Conservation (phyloP, 2,797 vertebrate species). For the Enteromius radiatus region DNA sequence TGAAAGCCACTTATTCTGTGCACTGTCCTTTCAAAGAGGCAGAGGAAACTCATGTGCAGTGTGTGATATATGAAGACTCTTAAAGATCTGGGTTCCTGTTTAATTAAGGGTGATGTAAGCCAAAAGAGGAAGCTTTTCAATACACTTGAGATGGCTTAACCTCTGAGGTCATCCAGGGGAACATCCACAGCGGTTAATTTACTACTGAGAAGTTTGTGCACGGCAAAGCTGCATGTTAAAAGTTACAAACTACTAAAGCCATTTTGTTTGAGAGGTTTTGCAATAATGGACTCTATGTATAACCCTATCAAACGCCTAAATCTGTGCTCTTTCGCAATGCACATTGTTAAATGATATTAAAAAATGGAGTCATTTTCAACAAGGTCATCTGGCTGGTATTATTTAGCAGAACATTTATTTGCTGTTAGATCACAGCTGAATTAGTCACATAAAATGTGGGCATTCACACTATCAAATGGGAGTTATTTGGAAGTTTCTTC, state of each 20-base stretch:
- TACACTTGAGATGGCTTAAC: conserved; percentile 30
- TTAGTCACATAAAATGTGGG: not conserved
- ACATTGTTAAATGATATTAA: conserved; percentile 20
- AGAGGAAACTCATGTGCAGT: not conserved
- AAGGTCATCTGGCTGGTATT: conserved; percentile 22
- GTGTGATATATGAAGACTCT: conserved; percentile 6
- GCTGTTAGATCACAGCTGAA: not conserved
- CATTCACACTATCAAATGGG: not conserved
- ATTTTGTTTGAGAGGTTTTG: conserved; percentile 1
- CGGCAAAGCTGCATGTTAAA: conserved; percentile 1
- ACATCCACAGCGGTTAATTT: not conserved
- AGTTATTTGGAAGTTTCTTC: conserved; percentile 30
- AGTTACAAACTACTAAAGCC: not conserved
- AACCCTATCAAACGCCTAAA: not conserved
- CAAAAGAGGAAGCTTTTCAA: conserved; percentile 47
- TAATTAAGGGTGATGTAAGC: conserved; percentile 48
- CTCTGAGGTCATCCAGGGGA: not conserved
- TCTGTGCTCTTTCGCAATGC: not conserved
- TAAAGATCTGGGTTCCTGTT: conserved; percentile 23
- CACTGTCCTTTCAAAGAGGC: not conserved
- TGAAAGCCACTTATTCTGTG: not conserved
- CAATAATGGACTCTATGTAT: not conserved
- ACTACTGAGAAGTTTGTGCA: not conserved
- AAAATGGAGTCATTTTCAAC: not conserved
- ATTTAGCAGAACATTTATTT: conserved; percentile 10